Evolutionary conservation across 53 echinoderm and acorn worm genomes (phyloP).

Genomic region (Holothuria scabra): DNA sequence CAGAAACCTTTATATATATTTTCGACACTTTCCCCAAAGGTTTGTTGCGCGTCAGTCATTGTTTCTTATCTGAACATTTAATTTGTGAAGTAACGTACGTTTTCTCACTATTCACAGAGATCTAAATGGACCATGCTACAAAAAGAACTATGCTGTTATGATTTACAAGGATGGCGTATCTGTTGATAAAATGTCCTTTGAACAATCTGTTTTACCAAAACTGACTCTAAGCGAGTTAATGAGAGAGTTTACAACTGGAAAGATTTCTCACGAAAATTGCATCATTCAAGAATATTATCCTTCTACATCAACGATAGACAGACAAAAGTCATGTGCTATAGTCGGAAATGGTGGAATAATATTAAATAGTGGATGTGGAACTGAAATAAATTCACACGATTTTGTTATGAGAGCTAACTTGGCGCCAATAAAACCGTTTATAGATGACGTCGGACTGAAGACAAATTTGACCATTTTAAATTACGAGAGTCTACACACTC

Average conservation of each 20-base stretch:
- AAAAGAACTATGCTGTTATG: constrained; percentile 50
- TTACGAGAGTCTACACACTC: constrained; percentile 73
- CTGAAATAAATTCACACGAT: constrained; percentile 37
- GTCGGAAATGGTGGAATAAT: constrained; percentile 42
- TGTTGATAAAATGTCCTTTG: constrained; percentile 25
- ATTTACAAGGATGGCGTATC: constrained; percentile 32
- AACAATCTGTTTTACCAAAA: constrained; percentile 28
- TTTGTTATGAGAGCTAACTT: constrained; percentile 48
- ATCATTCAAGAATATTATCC: constrained; percentile 46
- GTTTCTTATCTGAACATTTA: too few relatives aligned
- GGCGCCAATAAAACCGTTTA: constrained; percentile 30
- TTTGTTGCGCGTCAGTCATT: too few relatives aligned
- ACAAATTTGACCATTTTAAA: constrained; percentile 78
- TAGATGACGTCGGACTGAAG: constrained; percentile 69
- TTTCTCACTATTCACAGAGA: constrained; percentile 4
- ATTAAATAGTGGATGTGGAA: constrained; percentile 27
- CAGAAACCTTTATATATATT: too few relatives aligned
- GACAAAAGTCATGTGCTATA: constrained; percentile 23
- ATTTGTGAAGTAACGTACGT: neutral
- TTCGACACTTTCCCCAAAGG: too few relatives aligned
- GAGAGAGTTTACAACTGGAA: constrained; percentile 31
- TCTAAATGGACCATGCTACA: constrained; percentile 37
- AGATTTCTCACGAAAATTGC: constrained; percentile 46
- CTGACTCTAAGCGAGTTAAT: neutral
- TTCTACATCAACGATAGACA: neutral